These are phyloP conservation scores for Cephus runcator DNA, from an alignment of 2,888 invertebrate genomes.

Conservation along the genomic window DNA sequence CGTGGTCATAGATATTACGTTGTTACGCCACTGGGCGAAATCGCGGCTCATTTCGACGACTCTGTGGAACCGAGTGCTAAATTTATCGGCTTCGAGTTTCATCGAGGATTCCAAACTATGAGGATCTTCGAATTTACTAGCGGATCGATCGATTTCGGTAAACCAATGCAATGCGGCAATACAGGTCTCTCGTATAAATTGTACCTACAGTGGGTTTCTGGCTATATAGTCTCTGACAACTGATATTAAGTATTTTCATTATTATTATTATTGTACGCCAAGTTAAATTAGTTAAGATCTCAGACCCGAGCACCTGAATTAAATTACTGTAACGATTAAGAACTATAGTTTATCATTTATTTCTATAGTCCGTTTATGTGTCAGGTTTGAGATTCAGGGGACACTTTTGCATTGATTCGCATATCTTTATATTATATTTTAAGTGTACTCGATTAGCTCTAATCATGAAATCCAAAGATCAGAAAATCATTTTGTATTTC, in stretches of 20 bases:
- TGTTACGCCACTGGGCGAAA: conserved; percentile 26
- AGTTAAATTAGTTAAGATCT: background rate
- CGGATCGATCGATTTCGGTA: background rate
- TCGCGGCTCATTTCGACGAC: conserved; percentile 27
- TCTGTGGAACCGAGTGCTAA: conserved; percentile 21
- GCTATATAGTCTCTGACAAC: background rate
- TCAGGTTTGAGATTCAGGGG: background rate
- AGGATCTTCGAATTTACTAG: background rate
- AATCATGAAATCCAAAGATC: no score
- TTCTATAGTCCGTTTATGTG: background rate
- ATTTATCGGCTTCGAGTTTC: background rate
- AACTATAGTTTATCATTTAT: background rate
- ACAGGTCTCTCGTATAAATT: background rate
- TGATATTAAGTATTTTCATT: background rate
- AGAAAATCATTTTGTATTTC: no score
- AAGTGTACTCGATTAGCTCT: no score
- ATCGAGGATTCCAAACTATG: background rate
- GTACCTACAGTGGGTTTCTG: background rate
- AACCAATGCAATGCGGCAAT: background rate
- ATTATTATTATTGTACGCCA: background rate
- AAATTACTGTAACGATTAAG: background rate
- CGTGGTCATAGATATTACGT: conserved; percentile 5
- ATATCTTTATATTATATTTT: no score
- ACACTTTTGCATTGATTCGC: background rate
- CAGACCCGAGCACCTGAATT: background rate